phyloP scores from a whole-genome alignment of 2,888 invertebrate species.

The Yponomeuta malinellus region DNA sequence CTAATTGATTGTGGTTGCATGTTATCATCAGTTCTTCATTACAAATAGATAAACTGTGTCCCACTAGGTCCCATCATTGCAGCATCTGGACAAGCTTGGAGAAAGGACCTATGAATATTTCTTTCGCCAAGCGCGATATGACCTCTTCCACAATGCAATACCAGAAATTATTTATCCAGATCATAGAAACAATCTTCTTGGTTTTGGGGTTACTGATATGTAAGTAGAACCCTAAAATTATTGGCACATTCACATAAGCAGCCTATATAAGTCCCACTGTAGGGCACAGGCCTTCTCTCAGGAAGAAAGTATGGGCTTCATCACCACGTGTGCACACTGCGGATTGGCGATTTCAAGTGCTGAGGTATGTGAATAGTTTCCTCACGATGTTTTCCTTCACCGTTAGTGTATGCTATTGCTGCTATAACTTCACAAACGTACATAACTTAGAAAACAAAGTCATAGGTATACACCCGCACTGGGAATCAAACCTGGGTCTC shows the following conservation, averaged over 20 bases:
- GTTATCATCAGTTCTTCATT: background rate
- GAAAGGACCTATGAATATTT: slow-evolving; percentile 87
- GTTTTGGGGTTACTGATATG: slow-evolving; percentile 92
- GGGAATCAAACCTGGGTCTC: too few relatives aligned
- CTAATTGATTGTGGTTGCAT: background rate
- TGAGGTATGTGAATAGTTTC: too few relatives aligned
- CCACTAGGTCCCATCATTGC: slow-evolving; percentile 76
- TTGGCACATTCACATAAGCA: background rate
- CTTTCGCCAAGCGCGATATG: slow-evolving; percentile 88
- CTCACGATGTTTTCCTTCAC: too few relatives aligned
- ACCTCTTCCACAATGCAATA: slow-evolving; percentile 87
- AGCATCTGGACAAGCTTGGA: slow-evolving; percentile 80
- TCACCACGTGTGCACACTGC: too few relatives aligned
- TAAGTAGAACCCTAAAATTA: slow-evolving; percentile 45
- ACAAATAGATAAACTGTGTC: background rate
- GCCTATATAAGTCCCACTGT: too few relatives aligned
- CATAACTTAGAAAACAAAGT: too few relatives aligned
- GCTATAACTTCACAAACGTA: too few relatives aligned
- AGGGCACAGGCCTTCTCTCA: too few relatives aligned
- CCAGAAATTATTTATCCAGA: slow-evolving; percentile 87
- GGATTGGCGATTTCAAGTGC: too few relatives aligned
- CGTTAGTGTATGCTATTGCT: too few relatives aligned
- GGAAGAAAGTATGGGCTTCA: too few relatives aligned
- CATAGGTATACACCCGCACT: too few relatives aligned
- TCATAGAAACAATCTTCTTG: slow-evolving; percentile 85